Percentiles rank a stretch among this genome's conserved stretches.
phyloP scores from a whole-genome alignment of 2,797 vertebrate species.

The Halcyon badia region DNA sequence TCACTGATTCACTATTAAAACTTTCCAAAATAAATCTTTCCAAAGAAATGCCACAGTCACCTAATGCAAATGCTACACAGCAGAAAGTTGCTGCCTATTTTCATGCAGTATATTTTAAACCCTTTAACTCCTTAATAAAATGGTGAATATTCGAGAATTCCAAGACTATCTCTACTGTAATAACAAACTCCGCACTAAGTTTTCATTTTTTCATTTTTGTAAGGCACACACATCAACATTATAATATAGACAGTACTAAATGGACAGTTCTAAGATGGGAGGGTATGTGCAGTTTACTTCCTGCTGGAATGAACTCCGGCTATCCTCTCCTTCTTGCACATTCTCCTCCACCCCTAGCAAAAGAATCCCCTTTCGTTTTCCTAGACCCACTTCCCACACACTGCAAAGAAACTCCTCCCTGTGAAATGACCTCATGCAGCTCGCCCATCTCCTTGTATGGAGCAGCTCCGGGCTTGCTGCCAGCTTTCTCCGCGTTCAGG shows the following conservation, averaged over 20 bases:
- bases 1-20: neutral
- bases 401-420: slow-evolving; percentile 3
- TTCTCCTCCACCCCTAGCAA: neutral
- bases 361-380: neutral
- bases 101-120: neutral
- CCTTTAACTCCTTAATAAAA: neutral
- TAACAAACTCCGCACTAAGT: neutral
- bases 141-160: neutral
- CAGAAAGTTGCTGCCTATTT: neutral
- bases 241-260: neutral
- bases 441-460: slow-evolving; percentile 29
- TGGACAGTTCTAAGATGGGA: neutral
- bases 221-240: neutral
- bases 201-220: neutral
- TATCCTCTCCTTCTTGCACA: neutral
- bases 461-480: neutral
- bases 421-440: slow-evolving; percentile 38
- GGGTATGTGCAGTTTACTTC: neutral
- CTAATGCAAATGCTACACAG: neutral
- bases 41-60: neutral
- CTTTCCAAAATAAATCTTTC: neutral
- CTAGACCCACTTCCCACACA: slow-evolving; percentile 11
- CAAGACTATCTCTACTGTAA: neutral
- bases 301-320: neutral
- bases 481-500: neutral